Conservation (phyloP, 2,888 invertebrate species). For the Allacma fusca region DNA sequence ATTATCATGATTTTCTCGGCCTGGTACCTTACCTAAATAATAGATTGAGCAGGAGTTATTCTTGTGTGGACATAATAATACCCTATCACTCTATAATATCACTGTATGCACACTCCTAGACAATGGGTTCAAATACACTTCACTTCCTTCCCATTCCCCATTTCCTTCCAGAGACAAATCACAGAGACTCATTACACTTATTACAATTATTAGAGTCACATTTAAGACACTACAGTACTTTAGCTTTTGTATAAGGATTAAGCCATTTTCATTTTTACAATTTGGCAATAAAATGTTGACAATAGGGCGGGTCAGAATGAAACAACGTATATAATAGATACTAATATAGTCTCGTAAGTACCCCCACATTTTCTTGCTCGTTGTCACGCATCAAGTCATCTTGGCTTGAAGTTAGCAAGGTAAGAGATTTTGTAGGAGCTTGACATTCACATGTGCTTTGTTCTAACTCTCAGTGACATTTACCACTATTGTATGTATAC, state of each 20-base stretch:
- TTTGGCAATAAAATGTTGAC: no score
- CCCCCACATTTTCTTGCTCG: no score
- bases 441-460: slow-evolving; percentile 4
- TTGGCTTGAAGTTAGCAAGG: not conserved
- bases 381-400: not conserved
- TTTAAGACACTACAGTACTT: no score
- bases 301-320: no score
- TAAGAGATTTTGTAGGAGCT: not conserved
- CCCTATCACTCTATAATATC: not conserved
- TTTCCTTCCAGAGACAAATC: not conserved
- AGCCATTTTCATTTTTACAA: no score
- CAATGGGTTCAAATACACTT: not conserved
- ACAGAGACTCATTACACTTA: not conserved
- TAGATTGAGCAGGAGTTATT: not conserved
- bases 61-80: not conserved
- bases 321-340: not conserved
- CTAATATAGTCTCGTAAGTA: not conserved
- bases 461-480: no score
- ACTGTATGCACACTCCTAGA: no score
- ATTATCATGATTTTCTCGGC: not conserved
- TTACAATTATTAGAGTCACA: no score
- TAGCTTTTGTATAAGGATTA: no score
- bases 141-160: not conserved
- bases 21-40: not conserved
- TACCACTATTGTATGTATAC: no score